Evolutionary conservation across 2,113 vertebrate species (phyloP).

Genomic region (Galbula dea): DNA sequence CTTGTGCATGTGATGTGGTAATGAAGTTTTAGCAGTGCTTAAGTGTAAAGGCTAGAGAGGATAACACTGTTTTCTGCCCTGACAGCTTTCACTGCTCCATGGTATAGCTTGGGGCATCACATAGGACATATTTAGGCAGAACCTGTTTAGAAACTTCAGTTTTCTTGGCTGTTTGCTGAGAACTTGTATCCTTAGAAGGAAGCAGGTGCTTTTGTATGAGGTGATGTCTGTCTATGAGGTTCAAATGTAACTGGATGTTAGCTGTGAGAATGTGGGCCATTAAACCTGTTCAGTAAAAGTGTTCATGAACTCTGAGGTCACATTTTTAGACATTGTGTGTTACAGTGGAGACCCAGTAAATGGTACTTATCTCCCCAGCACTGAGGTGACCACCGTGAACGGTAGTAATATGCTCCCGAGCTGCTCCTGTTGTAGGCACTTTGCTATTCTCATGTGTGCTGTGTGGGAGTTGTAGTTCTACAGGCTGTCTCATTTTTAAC

Average conservation of each 20-base stretch:
- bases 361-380: neutral
- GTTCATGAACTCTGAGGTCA: neutral
- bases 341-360: neutral
- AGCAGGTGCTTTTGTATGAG: neutral
- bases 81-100: rapidly evolving
- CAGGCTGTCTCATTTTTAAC: neutral
- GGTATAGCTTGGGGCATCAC: neutral
- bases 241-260: neutral
- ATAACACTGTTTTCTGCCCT: neutral
- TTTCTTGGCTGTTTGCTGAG: neutral
- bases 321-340: neutral
- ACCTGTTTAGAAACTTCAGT: neutral
- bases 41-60: neutral
- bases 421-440: neutral
- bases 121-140: neutral
- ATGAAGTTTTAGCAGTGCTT: neutral
- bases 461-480: neutral
- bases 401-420: neutral
- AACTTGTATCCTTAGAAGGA: neutral
- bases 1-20: neutral
- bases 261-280: neutral
- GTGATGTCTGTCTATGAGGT: neutral
- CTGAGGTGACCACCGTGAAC: neutral
- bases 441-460: neutral
- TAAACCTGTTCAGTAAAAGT: neutral